phyloP scores from a whole-genome alignment of 2,888 invertebrate genomes.

The Daptonema setosum region DNA sequence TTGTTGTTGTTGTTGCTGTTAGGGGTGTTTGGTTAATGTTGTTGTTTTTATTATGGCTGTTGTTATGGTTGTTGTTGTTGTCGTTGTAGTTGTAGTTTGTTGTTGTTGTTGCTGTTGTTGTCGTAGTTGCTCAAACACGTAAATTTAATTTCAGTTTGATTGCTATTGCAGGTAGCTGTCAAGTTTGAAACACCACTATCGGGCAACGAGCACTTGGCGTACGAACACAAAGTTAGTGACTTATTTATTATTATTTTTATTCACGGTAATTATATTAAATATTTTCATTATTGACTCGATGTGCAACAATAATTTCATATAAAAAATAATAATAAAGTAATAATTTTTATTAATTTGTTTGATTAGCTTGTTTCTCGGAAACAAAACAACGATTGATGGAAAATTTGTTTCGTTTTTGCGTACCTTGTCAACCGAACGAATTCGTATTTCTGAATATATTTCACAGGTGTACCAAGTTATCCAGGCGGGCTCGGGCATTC shows the following conservation, averaged over 20 bases:
- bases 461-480: neutral
- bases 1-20: too few relatives aligned
- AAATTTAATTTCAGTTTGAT: too few relatives aligned
- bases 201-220: slow-evolving; percentile 12
- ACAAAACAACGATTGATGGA: neutral
- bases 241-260: neutral
- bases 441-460: too few relatives aligned
- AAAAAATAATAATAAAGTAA: neutral
- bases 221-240: slow-evolving; percentile 14
- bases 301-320: neutral
- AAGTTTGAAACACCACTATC: slow-evolving; percentile 13
- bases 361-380: slow-evolving; percentile 4
- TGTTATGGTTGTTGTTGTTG: too few relatives aligned
- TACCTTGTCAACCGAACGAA: too few relatives aligned
- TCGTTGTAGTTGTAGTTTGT: too few relatives aligned
- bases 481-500: slow-evolving; percentile 1
- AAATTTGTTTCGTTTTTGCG: too few relatives aligned
- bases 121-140: too few relatives aligned
- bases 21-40: too few relatives aligned
- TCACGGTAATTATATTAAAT: neutral
- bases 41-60: too few relatives aligned
- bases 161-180: slow-evolving; percentile 15
- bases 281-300: neutral
- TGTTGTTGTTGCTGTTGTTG: too few relatives aligned
- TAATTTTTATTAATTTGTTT: too few relatives aligned